Evolutionary conservation across 2,888 invertebrate species (phyloP), one percentile per base, ranked within the genome.

Genomic region (Lasioglossum zephyrum): DNA sequence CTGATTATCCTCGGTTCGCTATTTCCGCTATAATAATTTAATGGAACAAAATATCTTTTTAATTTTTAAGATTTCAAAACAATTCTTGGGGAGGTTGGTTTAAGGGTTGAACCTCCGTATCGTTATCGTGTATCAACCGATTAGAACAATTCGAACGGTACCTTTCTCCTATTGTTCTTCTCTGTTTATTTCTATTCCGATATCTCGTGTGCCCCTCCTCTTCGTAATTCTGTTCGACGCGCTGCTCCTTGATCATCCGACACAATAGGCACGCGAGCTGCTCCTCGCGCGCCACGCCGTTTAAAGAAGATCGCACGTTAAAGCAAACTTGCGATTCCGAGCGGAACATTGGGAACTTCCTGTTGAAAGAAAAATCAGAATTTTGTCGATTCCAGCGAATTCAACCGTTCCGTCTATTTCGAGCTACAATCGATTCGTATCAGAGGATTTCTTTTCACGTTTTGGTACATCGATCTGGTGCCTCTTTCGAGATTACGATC

Each of bases 241-340:
- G 31, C 63, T 63, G 31, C 63, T 63, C n/a, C 63, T 63, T 63
- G 63, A 63, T 63, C 63, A 63, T 31, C 16, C 63, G 63, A 63
- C 63, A 63, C 63, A 63, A 63, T 63, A 63, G 63, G 63, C 63
- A 63, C 63, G 63, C 63, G 63, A 63, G 31, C 31, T 63, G 63
- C 53, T 70, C 78, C 49, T 78, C 74, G 44, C 75, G 31, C 63
- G 63, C 26, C 31, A 13, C 26, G 63, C 63, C 53, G 63, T 63
- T 63, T 63, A 63, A 63, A 63, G 63, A 63, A 63, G 63, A 63
- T 16, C 63, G 63, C 63, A 13, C 63, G 63, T 63, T 63, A 63
- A 63, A 63, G 63, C 63, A 0, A 13, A 31, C 63, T 16, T 16
- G 16, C 63, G 63, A 31, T n/a, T 53, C 53, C 3, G 53, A 53